These are phyloP conservation scores for Zaprionus davidi DNA, from an alignment of 1,140 invertebrate genomes.

Conservation along the genomic window DNA sequence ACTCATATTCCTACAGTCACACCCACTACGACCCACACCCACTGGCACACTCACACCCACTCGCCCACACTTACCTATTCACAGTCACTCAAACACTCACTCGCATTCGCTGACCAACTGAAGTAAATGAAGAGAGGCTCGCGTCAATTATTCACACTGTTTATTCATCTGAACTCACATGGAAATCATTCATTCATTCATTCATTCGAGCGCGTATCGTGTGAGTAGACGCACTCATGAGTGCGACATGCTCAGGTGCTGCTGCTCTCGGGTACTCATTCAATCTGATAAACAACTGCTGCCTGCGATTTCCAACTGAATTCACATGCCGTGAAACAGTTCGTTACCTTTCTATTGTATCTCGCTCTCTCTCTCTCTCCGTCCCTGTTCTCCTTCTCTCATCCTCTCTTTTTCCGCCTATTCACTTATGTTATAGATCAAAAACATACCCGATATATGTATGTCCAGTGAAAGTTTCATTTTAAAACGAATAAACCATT, in stretches of 20 bases:
- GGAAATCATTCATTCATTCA: slow-evolving; percentile 8
- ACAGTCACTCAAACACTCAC: not conserved
- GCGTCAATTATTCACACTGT: slow-evolving; percentile 16
- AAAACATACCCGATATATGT: no score
- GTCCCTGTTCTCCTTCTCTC: not conserved
- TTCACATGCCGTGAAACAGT: slow-evolving; percentile 1
- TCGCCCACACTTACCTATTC: not conserved
- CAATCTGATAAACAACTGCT: not conserved
- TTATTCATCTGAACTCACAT: slow-evolving; percentile 9
- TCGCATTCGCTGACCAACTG: not conserved
- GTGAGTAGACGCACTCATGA: slow-evolving; percentile 1
- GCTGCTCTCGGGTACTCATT: not conserved
- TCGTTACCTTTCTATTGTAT: not conserved
- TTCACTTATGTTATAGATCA: not conserved
- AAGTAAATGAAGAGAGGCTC: not conserved
- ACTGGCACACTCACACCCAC: not conserved
- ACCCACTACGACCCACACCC: not conserved
- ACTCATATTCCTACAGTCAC: not conserved
- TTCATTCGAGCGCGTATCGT: not conserved
- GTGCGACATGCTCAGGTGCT: not conserved
- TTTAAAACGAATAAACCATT: not conserved
- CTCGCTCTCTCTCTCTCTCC: no score
- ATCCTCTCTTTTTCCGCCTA: not conserved
- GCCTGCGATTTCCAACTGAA: not conserved
- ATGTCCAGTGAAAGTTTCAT: no score